Evolutionary conservation across 2,113 vertebrate genomes (phyloP).

Genomic region (Cairina moschata): DNA sequence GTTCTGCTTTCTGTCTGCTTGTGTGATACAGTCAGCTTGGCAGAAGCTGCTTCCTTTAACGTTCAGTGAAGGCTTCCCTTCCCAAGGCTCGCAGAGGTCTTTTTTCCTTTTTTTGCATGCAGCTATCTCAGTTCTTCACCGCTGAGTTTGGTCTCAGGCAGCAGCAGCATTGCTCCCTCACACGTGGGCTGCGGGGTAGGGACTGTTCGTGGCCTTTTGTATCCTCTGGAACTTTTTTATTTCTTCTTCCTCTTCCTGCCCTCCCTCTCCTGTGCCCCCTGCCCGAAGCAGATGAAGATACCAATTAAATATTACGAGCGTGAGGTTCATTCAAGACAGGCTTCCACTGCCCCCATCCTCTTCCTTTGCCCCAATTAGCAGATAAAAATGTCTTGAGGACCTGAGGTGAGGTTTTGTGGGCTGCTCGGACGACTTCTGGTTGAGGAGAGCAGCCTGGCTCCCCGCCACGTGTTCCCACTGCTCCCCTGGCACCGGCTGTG

Average conservation of each 20-base stretch:
- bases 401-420: not conserved
- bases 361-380: not conserved
- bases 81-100: rapidly evolving
- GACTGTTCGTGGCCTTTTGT: not conserved
- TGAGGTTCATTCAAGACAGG: not conserved
- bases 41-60: not conserved
- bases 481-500: not conserved
- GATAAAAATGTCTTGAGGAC: not conserved
- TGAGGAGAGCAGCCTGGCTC: not conserved
- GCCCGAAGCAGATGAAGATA: not conserved
- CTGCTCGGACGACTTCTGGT: not conserved
- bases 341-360: not conserved
- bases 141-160: not conserved
- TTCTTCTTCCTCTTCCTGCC: not conserved
- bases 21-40: not conserved
- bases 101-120: not conserved
- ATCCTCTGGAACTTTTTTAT: not conserved
- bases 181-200: not conserved
- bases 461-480: not conserved
- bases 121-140: not conserved
- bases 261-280: not conserved
- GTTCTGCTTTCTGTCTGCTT: not conserved
- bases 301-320: not conserved
- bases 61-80: not conserved
- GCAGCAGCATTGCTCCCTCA: not conserved